Base-by-base conservation (phyloP, 2,888 invertebrate genomes). In the Cephus rjabovi region DNA sequence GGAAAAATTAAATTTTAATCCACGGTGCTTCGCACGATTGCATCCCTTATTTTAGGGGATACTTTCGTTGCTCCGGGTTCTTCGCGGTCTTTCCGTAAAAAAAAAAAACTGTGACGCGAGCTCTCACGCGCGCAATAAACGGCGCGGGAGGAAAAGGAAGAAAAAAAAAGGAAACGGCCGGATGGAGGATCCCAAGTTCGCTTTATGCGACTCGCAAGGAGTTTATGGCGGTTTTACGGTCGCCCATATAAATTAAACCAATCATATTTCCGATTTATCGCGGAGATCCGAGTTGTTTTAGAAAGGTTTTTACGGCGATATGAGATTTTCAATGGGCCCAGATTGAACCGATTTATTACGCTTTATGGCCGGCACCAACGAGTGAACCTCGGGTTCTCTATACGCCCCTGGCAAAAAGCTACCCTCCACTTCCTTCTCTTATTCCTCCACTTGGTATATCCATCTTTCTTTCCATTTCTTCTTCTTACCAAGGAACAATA, bases 191-290 rank as follows among this genome's bases (percentile, higher is more conserved):
- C 70, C 70, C 37, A 69, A 33, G 74, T 35, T 30, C 23, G 37
- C 74, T 74, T 70, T 70, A 69, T 23, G 76, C 33, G 71, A 71
- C 12, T 71, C 71, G 34, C 34, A 75, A 77, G 74, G 74, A 77
- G 75, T 77, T 77, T 77, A 77, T 77, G 77, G 77, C 40, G 75
- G 74, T 77, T 77, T 77, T 77, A 77, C 75, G 77, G 40, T 71
- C 75, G 33, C 35, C 71, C 15, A 77, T 74, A 77, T 75, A 75
- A 77, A 77, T 77, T 77, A 77, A 77, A 75, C 74, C 77, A 77
- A 77, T 75, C 77, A 77, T 77, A 77, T 77, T 69, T 75, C 34
- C 75, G 77, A 77, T 77, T 77, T 77, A 77, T 77, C 74, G 77
- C 77, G 74, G 40, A 77, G 77, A 77, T 77, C 74, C 74, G 74